Evolutionary conservation across 2,888 invertebrate genomes (phyloP).

Genomic region (Aplocera efformata): DNA sequence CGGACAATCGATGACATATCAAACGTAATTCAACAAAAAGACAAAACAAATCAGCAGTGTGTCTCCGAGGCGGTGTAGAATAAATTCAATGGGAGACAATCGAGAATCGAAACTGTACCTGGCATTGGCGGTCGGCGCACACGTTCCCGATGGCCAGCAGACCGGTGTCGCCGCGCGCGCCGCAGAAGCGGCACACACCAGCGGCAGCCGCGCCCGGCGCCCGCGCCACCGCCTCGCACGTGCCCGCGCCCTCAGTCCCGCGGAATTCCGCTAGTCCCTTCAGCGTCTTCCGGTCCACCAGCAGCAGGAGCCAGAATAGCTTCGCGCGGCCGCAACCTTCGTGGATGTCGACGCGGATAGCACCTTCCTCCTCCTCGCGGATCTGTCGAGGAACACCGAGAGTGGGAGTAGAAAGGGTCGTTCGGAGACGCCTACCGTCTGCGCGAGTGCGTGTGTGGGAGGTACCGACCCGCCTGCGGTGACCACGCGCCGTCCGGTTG

Average conservation of each 20-base stretch:
- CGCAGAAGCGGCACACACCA: constrained; percentile 95
- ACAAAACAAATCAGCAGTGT: too few relatives aligned
- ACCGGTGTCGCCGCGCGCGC: constrained; percentile 90
- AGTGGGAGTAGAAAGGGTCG: too few relatives aligned
- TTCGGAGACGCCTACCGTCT: too few relatives aligned
- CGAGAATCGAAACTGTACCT: constrained; percentile 83
- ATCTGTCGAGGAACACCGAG: constrained; percentile 71
- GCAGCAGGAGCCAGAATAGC: constrained; percentile 94
- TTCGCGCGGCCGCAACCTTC: constrained; percentile 97
- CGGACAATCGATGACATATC: constrained; percentile 21
- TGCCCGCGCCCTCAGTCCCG: constrained; percentile 72
- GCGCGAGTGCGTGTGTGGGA: too few relatives aligned
- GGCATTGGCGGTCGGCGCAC: constrained; percentile 96
- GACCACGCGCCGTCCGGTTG: constrained; percentile 90
- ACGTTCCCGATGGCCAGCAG: constrained; percentile 95
- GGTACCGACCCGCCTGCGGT: constrained; percentile 88
- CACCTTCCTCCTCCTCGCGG: constrained; percentile 97
- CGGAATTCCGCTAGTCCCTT: constrained; percentile 96
- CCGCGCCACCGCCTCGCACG: constrained; percentile 33
- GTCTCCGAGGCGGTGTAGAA: too few relatives aligned
- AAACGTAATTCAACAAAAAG: background rate
- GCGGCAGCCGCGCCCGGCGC: constrained; percentile 57
- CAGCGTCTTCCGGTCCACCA: constrained; percentile 95
- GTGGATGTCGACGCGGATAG: constrained; percentile 97
- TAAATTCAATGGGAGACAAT: too few relatives aligned